phyloP scores from a whole-genome alignment of 2,797 vertebrate genomes.

The Centroberyx gerrardi region DNA sequence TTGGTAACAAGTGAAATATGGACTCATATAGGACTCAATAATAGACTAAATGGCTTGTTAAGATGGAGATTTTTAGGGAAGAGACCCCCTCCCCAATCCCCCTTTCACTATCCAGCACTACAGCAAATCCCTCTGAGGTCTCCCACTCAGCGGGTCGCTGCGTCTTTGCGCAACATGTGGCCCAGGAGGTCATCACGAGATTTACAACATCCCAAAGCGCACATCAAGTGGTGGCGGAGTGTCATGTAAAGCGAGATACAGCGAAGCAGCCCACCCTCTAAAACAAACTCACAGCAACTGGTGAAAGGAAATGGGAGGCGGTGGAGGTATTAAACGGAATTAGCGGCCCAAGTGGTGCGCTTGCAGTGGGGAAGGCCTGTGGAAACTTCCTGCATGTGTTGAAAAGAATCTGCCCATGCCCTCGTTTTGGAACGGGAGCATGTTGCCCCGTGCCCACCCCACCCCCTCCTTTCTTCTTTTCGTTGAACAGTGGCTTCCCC shows the following conservation, averaged over 20 bases:
- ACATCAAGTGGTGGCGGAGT: constrained; percentile 40
- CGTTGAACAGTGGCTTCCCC: constrained; percentile 12
- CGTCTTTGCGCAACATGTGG: constrained; percentile 23
- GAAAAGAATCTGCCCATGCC: constrained; percentile 51
- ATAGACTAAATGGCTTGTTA: too few species aligned
- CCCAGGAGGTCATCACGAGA: constrained; percentile 8
- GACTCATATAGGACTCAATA: too few species aligned
- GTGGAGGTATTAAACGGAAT: constrained; percentile 50
- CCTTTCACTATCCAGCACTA: constrained; percentile 17
- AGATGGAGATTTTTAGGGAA: too few species aligned
- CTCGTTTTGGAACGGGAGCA: constrained; percentile 32
- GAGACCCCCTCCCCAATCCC: too few species aligned
- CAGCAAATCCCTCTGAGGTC: constrained; percentile 39
- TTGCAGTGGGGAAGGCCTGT: constrained; percentile 38
- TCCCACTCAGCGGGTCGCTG: constrained; percentile 23
- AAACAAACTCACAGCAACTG: constrained; percentile 56
- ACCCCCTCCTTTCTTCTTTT: constrained; percentile 16
- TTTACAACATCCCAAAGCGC: constrained; percentile 47
- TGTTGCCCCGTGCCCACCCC: not conserved
- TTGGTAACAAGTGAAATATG: too few species aligned
- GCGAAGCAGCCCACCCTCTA: constrained; percentile 33
- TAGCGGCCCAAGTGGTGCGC: constrained; percentile 37
- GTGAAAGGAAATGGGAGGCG: constrained; percentile 52
- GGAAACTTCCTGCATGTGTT: constrained; percentile 62
- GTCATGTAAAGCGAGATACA: constrained; percentile 58